These are phyloP conservation scores for Tetramorium simillimum DNA, from an alignment of 1,140 invertebrate species.

Conservation along the genomic window DNA sequence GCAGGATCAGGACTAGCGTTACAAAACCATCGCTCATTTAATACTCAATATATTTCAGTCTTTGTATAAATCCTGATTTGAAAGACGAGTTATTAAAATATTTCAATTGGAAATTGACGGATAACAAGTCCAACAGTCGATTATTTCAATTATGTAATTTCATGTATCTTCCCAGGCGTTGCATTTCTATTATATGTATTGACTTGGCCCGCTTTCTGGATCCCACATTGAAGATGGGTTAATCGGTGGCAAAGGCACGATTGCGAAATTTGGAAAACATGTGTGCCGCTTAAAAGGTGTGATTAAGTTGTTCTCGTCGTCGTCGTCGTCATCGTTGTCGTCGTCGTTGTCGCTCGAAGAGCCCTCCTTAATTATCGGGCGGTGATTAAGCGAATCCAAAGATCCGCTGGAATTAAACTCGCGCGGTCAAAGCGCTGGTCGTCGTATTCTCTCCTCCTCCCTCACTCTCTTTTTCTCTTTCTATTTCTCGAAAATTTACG, in stretches of 20 bases:
- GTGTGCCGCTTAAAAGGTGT: conserved; percentile 63
- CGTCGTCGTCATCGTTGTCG: conserved; percentile 29
- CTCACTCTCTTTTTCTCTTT: conserved; percentile 30
- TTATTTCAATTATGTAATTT: conserved; percentile 4
- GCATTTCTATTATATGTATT: not conserved
- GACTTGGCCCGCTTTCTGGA: not conserved
- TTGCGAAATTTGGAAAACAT: conserved; percentile 41
- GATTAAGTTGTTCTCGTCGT: conserved; percentile 64
- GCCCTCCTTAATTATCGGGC: conserved; percentile 65
- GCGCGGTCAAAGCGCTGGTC: conserved; percentile 71
- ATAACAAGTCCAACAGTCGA: not conserved
- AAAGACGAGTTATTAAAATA: not conserved
- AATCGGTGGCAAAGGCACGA: not conserved
- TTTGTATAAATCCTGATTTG: conserved; percentile 1
- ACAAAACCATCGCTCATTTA: not conserved
- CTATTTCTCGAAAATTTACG: conserved; percentile 37
- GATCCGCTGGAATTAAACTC: conserved; percentile 62
- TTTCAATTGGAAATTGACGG: not conserved
- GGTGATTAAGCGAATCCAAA: conserved; percentile 77
- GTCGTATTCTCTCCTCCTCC: conserved; percentile 56
- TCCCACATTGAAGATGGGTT: not conserved
- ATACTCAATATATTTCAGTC: not conserved
- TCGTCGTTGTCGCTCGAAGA: conserved; percentile 38
- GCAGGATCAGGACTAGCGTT: not conserved
- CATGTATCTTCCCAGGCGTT: not conserved